Conservation (phyloP, 2,888 invertebrate genomes). For the Drosophila prolongata region DNA sequence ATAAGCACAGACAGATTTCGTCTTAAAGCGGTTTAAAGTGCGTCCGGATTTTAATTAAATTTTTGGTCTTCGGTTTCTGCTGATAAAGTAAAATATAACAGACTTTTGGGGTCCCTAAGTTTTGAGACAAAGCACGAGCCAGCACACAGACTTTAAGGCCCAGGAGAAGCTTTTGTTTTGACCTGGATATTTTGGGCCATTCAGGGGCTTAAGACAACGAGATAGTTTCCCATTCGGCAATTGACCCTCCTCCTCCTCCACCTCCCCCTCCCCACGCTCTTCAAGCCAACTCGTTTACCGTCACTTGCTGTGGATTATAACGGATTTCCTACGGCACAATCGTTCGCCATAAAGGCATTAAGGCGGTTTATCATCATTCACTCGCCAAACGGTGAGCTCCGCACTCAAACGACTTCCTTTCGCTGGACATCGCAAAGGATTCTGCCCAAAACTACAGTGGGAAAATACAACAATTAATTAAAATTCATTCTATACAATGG, state of each 20-base stretch:
- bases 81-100: background rate
- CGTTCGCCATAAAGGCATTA: slow-evolving; percentile 81
- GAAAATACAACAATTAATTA: background rate
- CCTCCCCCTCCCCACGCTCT: background rate
- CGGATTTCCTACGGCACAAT: slow-evolving; percentile 75
- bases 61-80: slow-evolving; percentile 3
- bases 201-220: slow-evolving; percentile 46
- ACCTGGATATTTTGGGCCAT: slow-evolving; percentile 50
- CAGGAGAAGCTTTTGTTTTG: slow-evolving; percentile 2
- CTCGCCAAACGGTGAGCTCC: slow-evolving; percentile 68
- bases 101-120: slow-evolving; percentile 30
- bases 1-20: slow-evolving; percentile 34
- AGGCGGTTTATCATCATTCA: slow-evolving; percentile 81
- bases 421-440: slow-evolving; percentile 4
- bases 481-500: background rate
- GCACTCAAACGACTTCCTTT: slow-evolving; percentile 12
- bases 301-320: slow-evolving; percentile 81
- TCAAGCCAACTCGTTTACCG: slow-evolving; percentile 66
- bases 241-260: background rate
- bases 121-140: slow-evolving; percentile 19
- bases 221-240: slow-evolving; percentile 68
- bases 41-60: slow-evolving; percentile 20
- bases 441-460: background rate
- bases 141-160: slow-evolving; percentile 7
- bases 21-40: slow-evolving; percentile 68